phyloP scores from a whole-genome alignment of 2,888 invertebrate species.

The Drosophila dives region DNA sequence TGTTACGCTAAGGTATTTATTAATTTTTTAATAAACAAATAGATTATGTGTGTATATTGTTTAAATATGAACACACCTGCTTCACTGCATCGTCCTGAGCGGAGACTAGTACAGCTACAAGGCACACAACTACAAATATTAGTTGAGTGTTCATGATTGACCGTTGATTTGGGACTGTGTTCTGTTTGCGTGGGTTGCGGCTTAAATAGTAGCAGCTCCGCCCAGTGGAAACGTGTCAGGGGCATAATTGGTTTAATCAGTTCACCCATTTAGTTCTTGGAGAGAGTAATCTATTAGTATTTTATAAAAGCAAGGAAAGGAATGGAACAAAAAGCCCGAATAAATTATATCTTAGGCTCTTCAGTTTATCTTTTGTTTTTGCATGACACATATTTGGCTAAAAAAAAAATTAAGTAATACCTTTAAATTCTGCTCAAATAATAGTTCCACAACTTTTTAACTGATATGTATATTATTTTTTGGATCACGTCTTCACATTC shows the following conservation, averaged over 20 bases:
- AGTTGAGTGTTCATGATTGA: slow-evolving; percentile 47
- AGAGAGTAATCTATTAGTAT: background rate
- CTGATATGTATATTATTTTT: background rate
- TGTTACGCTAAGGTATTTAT: background rate
- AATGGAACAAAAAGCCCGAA: background rate
- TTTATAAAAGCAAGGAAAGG: slow-evolving; percentile 17
- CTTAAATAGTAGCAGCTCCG: slow-evolving; percentile 50
- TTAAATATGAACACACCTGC: background rate
- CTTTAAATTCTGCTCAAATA: background rate
- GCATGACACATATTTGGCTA: background rate
- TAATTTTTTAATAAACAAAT: background rate
- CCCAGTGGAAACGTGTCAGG: slow-evolving; percentile 27
- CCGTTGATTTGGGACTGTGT: slow-evolving; percentile 32
- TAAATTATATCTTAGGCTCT: background rate
- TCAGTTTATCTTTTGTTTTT: background rate
- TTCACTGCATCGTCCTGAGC: slow-evolving; percentile 3
- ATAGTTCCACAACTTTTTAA: slow-evolving; percentile 46
- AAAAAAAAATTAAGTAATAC: background rate
- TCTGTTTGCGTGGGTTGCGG: background rate
- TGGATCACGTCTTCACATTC: slow-evolving; percentile 40
- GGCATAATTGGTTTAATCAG: slow-evolving; percentile 28
- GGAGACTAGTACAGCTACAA: slow-evolving; percentile 8
- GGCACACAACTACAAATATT: slow-evolving; percentile 31
- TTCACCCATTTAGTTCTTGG: background rate
- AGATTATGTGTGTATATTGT: background rate